Evolutionary conservation across 2,797 vertebrate species (phyloP).

Genomic region (Tiaroga cobitis): DNA sequence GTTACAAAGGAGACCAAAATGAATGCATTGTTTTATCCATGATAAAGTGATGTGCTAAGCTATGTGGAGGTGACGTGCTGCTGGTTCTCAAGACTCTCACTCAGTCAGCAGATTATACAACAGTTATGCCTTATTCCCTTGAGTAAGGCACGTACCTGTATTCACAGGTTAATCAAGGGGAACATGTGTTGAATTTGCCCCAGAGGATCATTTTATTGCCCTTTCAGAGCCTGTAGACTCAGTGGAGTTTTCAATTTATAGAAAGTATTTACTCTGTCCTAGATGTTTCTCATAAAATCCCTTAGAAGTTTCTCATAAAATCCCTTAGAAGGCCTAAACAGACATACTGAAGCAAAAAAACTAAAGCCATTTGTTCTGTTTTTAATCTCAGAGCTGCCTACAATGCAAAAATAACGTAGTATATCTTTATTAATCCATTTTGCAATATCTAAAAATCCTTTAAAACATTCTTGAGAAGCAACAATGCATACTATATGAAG

Average conservation of each 20-base stretch:
- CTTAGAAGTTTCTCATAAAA: neutral
- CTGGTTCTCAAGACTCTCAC: slow-evolving; percentile 4
- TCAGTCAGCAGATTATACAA: neutral
- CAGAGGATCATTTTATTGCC: neutral
- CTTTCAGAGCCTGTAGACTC: neutral
- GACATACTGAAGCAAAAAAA: neutral
- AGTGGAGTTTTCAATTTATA: neutral
- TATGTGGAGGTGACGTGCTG: neutral
- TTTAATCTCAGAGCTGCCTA: neutral
- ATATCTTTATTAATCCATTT: neutral
- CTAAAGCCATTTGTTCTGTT: neutral
- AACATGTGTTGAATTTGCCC: slow-evolving; percentile 8
- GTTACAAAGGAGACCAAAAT: neutral
- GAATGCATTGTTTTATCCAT: slow-evolving; percentile 6
- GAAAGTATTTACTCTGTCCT: neutral
- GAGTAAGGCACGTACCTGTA: neutral
- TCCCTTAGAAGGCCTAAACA: neutral
- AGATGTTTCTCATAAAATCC: neutral
- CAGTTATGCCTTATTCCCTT: neutral
- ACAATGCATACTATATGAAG: neutral
- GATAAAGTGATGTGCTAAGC: slow-evolving; percentile 10
- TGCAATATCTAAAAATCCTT: neutral
- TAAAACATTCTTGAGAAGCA: neutral
- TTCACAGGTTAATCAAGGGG: slow-evolving; percentile 2
- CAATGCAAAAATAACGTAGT: neutral